These are phyloP conservation scores for Limenitis camilla DNA, from an alignment of 2,888 invertebrate species.

Conservation along the genomic window DNA sequence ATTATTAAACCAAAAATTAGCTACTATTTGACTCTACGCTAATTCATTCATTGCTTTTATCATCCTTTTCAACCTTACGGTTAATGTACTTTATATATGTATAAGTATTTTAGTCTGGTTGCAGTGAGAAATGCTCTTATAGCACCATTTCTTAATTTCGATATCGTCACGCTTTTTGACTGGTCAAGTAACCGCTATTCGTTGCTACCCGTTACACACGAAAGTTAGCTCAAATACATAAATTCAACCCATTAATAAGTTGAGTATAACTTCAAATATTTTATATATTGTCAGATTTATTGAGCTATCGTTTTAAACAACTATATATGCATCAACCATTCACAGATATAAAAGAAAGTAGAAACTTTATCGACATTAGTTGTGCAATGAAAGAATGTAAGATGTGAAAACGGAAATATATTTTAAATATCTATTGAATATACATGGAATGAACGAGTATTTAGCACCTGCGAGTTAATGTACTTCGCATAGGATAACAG, in stretches of 20 bases:
- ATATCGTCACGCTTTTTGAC: slow-evolving; percentile 42
- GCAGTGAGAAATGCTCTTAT: not conserved
- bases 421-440: not conserved
- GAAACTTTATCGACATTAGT: slow-evolving; percentile 3
- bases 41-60: no score
- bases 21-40: no score
- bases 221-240: slow-evolving; percentile 29
- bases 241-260: slow-evolving; percentile 14
- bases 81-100: no score
- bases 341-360: no score
- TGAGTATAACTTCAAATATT: slow-evolving; percentile 4
- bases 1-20: no score
- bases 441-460: not conserved
- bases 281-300: no score
- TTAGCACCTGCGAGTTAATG: slow-evolving; percentile 17
- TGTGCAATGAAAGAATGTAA: not conserved
- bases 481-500: slow-evolving; percentile 33
- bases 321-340: no score
- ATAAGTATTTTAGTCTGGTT: no score
- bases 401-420: not conserved
- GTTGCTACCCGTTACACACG: slow-evolving; percentile 34
- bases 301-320: no score
- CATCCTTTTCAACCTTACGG: no score
- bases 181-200: slow-evolving; percentile 37
- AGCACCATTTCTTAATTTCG: slow-evolving; percentile 16